Conservation (phyloP, 2,797 vertebrate species). For the Florisuga fusca region DNA sequence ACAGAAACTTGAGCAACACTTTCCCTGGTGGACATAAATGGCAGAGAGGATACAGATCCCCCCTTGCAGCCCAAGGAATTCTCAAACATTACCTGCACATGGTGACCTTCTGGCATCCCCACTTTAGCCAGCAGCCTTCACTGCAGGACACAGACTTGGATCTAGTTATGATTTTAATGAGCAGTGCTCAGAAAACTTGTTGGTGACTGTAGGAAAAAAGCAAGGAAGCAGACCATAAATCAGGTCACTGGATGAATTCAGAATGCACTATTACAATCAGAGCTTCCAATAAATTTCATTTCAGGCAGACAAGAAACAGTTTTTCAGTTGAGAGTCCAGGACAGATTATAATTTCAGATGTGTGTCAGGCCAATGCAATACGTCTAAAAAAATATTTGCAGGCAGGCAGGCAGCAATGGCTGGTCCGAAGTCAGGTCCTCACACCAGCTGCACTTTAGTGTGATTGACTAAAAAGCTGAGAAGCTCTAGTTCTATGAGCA, state of each 20-base stretch:
- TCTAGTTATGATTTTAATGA: neutral
- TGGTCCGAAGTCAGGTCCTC: neutral
- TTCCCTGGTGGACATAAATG: neutral
- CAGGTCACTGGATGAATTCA: conserved; percentile 26
- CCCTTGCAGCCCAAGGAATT: neutral
- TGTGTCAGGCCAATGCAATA: neutral
- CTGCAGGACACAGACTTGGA: neutral
- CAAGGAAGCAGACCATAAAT: conserved; percentile 30
- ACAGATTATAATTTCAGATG: conserved; percentile 58
- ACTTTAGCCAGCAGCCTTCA: neutral
- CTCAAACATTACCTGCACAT: neutral
- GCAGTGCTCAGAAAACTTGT: neutral
- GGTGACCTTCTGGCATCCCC: neutral
- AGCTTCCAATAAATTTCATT: conserved; percentile 52
- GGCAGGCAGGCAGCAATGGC: neutral
- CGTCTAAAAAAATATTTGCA: neutral
- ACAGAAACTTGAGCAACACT: neutral
- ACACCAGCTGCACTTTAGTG: neutral
- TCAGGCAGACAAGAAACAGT: neutral
- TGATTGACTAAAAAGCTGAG: neutral
- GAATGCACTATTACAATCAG: conserved; percentile 53
- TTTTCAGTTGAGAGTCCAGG: neutral
- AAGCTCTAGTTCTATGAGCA: neutral
- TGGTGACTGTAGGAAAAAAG: conserved; percentile 14
- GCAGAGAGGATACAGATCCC: neutral